Conservation (phyloP, 1,140 invertebrate genomes). For the Drosophila micromelanica region DNA sequence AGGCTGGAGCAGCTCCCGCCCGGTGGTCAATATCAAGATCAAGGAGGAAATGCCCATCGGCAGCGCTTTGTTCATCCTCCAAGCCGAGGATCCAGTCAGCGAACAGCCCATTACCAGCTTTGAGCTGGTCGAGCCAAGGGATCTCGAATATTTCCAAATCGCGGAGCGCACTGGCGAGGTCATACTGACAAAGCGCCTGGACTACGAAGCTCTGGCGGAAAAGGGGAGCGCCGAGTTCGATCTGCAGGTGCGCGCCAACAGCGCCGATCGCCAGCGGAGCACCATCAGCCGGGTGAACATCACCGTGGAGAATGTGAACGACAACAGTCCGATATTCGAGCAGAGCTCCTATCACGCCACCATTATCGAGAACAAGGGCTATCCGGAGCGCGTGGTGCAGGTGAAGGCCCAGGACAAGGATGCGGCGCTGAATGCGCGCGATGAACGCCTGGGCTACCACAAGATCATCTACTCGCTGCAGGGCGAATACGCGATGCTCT, state of each 20-base stretch:
- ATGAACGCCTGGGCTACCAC: conserved; percentile 88
- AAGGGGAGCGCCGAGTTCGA: conserved; percentile 87
- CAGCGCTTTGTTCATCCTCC: conserved; percentile 89
- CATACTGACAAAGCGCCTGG: conserved; percentile 89
- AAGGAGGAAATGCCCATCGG: conserved; percentile 92
- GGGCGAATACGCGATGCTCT: conserved; percentile 90
- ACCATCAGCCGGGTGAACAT: conserved; percentile 89
- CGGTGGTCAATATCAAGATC: conserved; percentile 88
- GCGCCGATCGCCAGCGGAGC: conserved; percentile 88
- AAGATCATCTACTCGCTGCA: conserved; percentile 88
- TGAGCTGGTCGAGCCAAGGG: conserved; percentile 84
- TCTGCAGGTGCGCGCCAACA: conserved; percentile 89
- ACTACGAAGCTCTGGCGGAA: conserved; percentile 88
- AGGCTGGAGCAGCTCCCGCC: conserved; percentile 88
- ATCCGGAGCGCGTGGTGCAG: conserved; percentile 88
- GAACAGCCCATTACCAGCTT: conserved; percentile 87
- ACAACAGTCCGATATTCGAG: conserved; percentile 91
- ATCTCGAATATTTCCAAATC: conserved; percentile 85
- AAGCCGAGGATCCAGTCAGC: conserved; percentile 90
- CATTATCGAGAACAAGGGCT: conserved; percentile 88
- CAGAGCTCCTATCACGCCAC: conserved; percentile 89
- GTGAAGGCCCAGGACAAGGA: conserved; percentile 90
- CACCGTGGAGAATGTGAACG: conserved; percentile 91
- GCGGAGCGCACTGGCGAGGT: conserved; percentile 89
- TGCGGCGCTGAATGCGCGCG: conserved; percentile 87